A percentile compares a stretch with the other conserved stretches of the same genome.
Conservation (phyloP, 2,888 invertebrate genomes). For the Heliconius ethilla region DNA sequence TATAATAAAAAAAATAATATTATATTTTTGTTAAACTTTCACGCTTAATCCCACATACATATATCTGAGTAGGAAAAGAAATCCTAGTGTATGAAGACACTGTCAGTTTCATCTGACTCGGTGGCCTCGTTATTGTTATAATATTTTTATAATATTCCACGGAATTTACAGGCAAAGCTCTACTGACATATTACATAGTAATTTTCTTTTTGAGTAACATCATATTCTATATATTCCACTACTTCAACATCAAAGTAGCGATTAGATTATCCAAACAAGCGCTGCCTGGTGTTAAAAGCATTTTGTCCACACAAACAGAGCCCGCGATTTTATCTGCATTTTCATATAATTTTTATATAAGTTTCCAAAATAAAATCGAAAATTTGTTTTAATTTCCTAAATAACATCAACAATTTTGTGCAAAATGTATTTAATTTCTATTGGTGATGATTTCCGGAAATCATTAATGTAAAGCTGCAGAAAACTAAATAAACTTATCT, state of each 20-base stretch:
- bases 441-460: not conserved
- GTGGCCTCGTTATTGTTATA: not conserved
- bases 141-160: not conserved
- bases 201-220: not conserved
- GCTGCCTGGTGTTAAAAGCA: slow-evolving; percentile 15
- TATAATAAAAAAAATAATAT: too few relatives aligned
- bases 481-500: too few relatives aligned
- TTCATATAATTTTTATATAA: not conserved
- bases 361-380: not conserved
- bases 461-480: not conserved
- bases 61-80: too few relatives aligned
- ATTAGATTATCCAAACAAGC: slow-evolving; percentile 16
- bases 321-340: not conserved
- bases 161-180: not conserved
- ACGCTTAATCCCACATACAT: too few relatives aligned
- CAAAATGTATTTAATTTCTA: not conserved
- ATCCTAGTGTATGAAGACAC: too few relatives aligned
- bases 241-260: slow-evolving; percentile 14
- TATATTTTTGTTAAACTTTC: too few relatives aligned
- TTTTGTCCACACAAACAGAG: not conserved
- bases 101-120: not conserved
- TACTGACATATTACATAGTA: slow-evolving; percentile 1
- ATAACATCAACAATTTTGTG: not conserved
- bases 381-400: too few relatives aligned
- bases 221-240: not conserved